Evolutionary conservation across 2,797 vertebrate genomes (phyloP).

Genomic region (Pantherophis vulpinus): DNA sequence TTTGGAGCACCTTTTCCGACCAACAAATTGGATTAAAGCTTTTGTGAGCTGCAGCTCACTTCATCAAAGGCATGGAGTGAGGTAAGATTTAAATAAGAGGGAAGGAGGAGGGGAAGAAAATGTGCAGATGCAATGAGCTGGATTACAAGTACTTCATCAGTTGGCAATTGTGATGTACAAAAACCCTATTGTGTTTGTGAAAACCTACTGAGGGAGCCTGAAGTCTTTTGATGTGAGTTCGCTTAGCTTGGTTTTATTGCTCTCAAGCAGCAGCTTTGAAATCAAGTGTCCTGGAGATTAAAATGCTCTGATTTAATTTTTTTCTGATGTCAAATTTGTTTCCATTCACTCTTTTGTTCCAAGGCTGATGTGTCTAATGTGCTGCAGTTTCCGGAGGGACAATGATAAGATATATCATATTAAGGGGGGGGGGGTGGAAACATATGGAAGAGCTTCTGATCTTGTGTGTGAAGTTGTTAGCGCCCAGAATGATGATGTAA

Average conservation of each 20-base stretch:
- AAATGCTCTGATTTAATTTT: background rate
- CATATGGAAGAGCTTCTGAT: background rate
- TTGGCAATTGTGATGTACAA: background rate
- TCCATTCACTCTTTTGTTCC: background rate
- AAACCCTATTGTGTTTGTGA: background rate
- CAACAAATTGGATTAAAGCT: background rate
- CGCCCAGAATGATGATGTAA: background rate
- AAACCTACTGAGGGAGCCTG: background rate
- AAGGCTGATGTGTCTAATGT: background rate
- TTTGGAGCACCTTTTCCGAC: background rate
- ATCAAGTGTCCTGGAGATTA: background rate
- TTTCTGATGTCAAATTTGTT: background rate
- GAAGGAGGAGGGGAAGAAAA: background rate
- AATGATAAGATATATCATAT: background rate
- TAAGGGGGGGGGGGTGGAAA: accelerated
- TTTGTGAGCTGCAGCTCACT: background rate
- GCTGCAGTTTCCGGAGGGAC: background rate
- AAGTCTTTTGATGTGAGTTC: background rate
- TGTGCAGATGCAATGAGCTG: background rate
- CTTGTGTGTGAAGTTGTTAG: background rate
- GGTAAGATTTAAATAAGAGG: background rate
- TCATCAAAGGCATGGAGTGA: background rate
- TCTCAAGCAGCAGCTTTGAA: background rate
- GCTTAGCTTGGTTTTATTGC: background rate
- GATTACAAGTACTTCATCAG: background rate